Evolutionary conservation across 2,888 invertebrate species (phyloP), one percentile per base, ranked within the genome.

Genomic region (Drosophila conformis): DNA sequence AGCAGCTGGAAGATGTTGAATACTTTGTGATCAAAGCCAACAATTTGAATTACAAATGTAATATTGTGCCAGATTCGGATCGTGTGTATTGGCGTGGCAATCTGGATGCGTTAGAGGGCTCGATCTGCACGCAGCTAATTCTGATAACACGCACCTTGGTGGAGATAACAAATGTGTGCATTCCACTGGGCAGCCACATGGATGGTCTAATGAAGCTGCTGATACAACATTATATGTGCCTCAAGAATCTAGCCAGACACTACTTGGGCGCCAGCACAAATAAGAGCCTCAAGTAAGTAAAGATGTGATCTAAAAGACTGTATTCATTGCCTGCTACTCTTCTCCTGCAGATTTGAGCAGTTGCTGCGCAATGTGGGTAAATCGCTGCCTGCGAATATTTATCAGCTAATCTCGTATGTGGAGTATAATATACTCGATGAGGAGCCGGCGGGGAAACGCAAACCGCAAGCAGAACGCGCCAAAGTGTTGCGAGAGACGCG

Each of bases 401-500:
- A 95, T 80, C 93, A 93, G 60, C 93, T 95, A 3, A 94, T 95
- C 33, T 92, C 93, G 0, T 94, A 94, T 76, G 93, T 95, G 18
- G 95, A 95, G 85, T 94, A 94, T 78, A 93, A 92, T 76, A 93
- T 92, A 40, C 82, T 92, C 18, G 90, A 91, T 35, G 84, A 87
- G 38, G 57, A 73, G 69, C 71, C 75, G 25, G 36, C 70, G 1
- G 92, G 91, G 18, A 93, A 91, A 56, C 78, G 87, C n/a, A 94
- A 94, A 74, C 91, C 92, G 0, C 87, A 92, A 48, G 92, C 92
- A 0, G 93, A 93, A 67, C 92, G 93, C 59, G 94, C 93, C 11
- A 95, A 94, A 91, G 94, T 95, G 29, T 89, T 95, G 38, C 93
- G 94, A 42, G 95, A 95, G 91, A 95, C 95, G 0, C 94, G 94